Evolutionary conservation across 1,140 invertebrate species (phyloP), one percentile per base, ranked within the genome.

Genomic region (Helicoverpa armigera): DNA sequence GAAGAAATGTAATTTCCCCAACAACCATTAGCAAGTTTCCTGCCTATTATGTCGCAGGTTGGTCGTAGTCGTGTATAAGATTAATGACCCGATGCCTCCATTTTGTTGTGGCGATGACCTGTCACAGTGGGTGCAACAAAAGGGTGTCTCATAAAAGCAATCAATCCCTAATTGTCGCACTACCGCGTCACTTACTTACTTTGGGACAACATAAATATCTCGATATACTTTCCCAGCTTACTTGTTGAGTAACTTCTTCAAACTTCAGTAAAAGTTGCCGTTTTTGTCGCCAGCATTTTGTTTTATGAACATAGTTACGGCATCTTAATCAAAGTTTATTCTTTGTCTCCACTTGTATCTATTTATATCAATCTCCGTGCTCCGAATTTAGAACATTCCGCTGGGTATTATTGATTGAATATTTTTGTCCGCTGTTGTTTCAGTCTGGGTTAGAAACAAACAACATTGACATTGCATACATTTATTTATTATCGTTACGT

Each of bases 31-130:
- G 84, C 87, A 86, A 88, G 85, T 90, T 92, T 92, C 83, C 85
- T 84, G 87, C 80, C 88, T 86, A 92, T 93, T 93, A 87, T 92
- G 78, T 74, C 80, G 82, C 72, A 72, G 63, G 76, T 82, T 73
- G 83, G 84, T 78, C 78, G 83, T 90, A 90, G 88, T 90, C 93
- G 91, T 92, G 92, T 91, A 86, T 89, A 92, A 93, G 93, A 94
- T 94, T 93, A 92, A 94, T 93, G 93, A 89, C 83, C 82, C 70
- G 73, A 80, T 82, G 82, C 53, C 61, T 54, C 48, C 69, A 72
- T 75, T 80, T 90, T 90, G 86, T 82, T 73, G 83, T 82, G 75
- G 77, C 86, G 85, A 88, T 90, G 90, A 87, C 88, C 86, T 89
- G 89, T 89, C 89, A 90, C 85, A 85, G 87, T 83, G 84, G 87